These are phyloP conservation scores for Fulica atra DNA, from an alignment of 2,113 vertebrate species.

Conservation along the genomic window DNA sequence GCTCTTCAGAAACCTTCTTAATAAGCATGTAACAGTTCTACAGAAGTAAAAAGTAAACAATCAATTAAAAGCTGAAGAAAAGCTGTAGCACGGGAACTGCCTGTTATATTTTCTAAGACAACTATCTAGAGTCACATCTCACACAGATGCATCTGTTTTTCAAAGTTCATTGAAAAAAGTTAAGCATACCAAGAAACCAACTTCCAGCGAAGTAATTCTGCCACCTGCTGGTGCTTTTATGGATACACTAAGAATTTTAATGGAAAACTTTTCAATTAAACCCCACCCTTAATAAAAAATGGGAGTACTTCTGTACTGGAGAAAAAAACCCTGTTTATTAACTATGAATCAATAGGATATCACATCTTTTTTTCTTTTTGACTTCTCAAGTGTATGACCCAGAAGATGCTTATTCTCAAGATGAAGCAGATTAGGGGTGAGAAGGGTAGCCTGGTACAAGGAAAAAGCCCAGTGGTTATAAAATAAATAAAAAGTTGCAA, in stretches of 20 bases:
- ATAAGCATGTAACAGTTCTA: neutral
- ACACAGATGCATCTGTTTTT: slow-evolving; percentile 37
- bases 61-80: slow-evolving; percentile 30
- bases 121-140: slow-evolving; percentile 45
- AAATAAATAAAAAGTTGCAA: neutral
- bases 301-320: neutral
- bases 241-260: neutral
- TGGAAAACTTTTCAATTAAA: neutral
- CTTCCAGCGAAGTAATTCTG: slow-evolving; percentile 72
- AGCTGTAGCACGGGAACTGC: slow-evolving; percentile 40
- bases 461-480: neutral
- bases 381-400: neutral
- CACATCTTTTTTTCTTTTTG: neutral
- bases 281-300: neutral
- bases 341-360: neutral
- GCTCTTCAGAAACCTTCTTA: neutral
- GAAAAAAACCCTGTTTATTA: neutral
- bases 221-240: slow-evolving; percentile 74
- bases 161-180: neutral
- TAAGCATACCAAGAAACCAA: neutral
- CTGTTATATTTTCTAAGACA: slow-evolving; percentile 54
- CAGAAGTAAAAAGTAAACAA: neutral
- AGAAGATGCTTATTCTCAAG: neutral
- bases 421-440: neutral
- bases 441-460: neutral